A percentile compares a stretch with the other conserved stretches of the same genome.
Conservation (phyloP, 2,888 invertebrate genomes). For the Clunio marinus region DNA sequence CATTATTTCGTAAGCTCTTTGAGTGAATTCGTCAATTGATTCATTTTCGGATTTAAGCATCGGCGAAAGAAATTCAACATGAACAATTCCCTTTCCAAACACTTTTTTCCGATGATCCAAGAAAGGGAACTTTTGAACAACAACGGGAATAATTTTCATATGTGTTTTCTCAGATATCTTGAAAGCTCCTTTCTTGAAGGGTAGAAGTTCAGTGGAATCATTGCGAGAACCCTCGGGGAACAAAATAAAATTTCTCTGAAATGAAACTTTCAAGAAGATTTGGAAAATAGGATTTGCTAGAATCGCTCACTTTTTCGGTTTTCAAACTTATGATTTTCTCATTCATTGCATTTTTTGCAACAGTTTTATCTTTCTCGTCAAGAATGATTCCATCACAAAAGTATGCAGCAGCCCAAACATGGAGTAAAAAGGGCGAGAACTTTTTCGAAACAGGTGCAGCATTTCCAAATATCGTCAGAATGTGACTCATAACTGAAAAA, state of each 20-base stretch:
- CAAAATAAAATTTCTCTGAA: background rate
- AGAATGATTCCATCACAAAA: background rate
- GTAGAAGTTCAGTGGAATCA: background rate
- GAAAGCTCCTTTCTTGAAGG: constrained; percentile 16
- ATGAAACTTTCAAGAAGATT: too few relatives aligned
- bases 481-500: background rate
- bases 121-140: background rate
- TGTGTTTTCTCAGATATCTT: background rate
- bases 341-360: background rate
- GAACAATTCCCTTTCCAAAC: background rate
- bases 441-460: background rate
- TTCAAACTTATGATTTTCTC: background rate
- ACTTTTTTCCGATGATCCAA: background rate
- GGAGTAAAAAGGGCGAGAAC: background rate
- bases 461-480: background rate
- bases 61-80: background rate
- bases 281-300: background rate
- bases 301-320: background rate
- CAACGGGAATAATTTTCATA: background rate
- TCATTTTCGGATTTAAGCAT: background rate
- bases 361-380: background rate
- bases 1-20: background rate
- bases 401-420: background rate
- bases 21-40: background rate
- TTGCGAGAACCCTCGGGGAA: background rate